Evolutionary conservation across 2,113 vertebrate genomes (phyloP), one percentile per base, ranked within the genome.

Genomic region (Pachycephala philippinensis): DNA sequence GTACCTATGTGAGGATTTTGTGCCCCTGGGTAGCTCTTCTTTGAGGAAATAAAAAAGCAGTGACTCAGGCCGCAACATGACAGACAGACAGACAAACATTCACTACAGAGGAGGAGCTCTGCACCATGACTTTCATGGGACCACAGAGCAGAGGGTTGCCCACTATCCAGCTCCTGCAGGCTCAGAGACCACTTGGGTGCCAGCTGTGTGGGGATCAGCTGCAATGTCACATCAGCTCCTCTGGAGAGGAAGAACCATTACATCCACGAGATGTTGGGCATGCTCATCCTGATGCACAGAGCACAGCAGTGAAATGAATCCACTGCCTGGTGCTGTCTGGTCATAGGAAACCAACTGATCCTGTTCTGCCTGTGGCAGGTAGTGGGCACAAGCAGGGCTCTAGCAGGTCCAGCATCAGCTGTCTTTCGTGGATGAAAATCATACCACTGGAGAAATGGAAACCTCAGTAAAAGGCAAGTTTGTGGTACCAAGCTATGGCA

Each of bases 341-440:
- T 53, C 9, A 7, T 11, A 75, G 56, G 42, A 74, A 65, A 61
- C 35, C 10, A 28, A 0, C 21, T 45, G 37, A 75, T 16, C 40
- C 63, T 90, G 8, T 77, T 53, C 24, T 37, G 7, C 17, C 26
- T 0, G 0, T 56, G 49, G 14, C 40, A 90, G 12, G n/a, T 13
- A 50, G n/a, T 1, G 1, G 63, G 37, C 24, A 60, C 40, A 88
- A 72, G 57, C 22, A 79, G 53, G 12, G 49, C 8, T 31, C 10
- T 56, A 20, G 44, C 0, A 74, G 53, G 19, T 21, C 30, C 11
- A 52, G 27, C n/a, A 45, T 59, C 63, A 87, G 4, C 54, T 79
- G 24, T 50, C 49, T 76, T 61, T 92, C 16, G 19, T 50, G 18
- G 18, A 13, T 75, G 52, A 49, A 86, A 89, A 28, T 60, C 21